Evolutionary conservation across 2,888 invertebrate genomes (phyloP), one percentile per base, ranked within the genome.

Genomic region (Melanostoma mellinum): DNA sequence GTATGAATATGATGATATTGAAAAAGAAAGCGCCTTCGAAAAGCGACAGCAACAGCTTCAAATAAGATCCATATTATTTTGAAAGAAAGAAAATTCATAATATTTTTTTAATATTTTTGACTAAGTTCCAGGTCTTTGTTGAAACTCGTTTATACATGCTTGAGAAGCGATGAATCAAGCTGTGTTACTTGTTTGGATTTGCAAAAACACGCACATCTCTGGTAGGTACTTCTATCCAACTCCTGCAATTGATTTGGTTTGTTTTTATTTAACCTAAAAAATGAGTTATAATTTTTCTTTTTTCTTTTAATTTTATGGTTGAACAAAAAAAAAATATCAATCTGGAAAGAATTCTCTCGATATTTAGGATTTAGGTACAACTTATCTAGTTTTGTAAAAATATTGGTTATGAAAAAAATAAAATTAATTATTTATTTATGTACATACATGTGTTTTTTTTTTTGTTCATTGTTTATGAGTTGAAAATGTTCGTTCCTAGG

Each of bases 151-250:
- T 48, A 77, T 58, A 73, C 82, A 78, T 79, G 71, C 79, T 82
- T 82, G 76, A 82, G 68, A 77, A 76, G 71, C 72, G 71, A 75
- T 74, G 40, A 56, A 72, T 77, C 81, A 77, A 77, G 84, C 79
- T 84, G 79, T 79, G 79, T 74, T 50, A 65, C 69, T 63, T 74
- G 60, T 58, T 74, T 60, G 84, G 79, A 84, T 69, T 38, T 52
- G 58, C 56, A 82, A 68, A 81, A 50, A 50, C 50, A 50, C 61
- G 53, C 35, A 36, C 20, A 6, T 56, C 56, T 72, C 77, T 55
- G 84, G 84, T 84, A 84, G 84, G 84, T 84, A 84, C 67, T 74
- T 71, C 84, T 84, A 84, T 84, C 84, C 40, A 33, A 79, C 84
- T 84, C 84, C 84, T 84, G 55, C 84, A 84, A 71, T 50, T 74